Evolutionary conservation across 2,797 vertebrate genomes (phyloP).

Genomic region (Spheniscus humboldti): DNA sequence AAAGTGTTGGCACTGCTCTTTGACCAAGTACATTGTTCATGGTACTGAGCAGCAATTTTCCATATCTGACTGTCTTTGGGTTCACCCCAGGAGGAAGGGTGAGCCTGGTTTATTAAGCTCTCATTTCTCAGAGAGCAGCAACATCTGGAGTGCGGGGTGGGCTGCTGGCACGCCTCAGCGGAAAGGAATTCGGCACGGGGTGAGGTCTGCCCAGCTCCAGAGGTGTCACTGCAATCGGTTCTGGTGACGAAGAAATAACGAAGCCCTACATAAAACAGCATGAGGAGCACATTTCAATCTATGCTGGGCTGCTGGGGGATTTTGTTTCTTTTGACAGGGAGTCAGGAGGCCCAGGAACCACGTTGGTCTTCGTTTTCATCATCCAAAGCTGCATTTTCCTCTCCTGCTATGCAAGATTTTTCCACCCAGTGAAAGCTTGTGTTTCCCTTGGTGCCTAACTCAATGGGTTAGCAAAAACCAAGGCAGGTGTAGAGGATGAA

Average conservation of each 20-base stretch:
- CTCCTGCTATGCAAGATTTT: neutral
- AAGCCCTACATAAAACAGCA: constrained; percentile 31
- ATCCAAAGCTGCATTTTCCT: neutral
- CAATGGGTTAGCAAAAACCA: neutral
- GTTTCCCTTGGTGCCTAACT: neutral
- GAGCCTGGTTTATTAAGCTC: constrained; percentile 71
- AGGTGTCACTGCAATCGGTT: constrained; percentile 71
- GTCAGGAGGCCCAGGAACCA: constrained; percentile 9
- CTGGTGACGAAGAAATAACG: constrained; percentile 62
- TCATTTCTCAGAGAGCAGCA: constrained; percentile 72
- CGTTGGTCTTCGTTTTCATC: neutral
- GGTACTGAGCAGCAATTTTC: constrained; percentile 72
- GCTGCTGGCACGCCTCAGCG: constrained; percentile 67
- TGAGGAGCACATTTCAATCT: constrained; percentile 1
- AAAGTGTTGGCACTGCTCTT: constrained; percentile 60
- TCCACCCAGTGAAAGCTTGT: neutral
- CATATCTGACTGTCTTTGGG: constrained; percentile 66
- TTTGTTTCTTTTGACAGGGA: constrained; percentile 44
- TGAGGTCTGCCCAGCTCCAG: constrained; percentile 73
- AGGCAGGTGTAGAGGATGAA: constrained; percentile 20
- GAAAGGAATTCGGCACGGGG: constrained; percentile 69
- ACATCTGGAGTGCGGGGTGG: constrained; percentile 70
- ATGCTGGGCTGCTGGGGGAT: neutral
- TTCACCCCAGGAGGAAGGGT: constrained; percentile 77
- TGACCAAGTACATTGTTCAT: constrained; percentile 59